Evolutionary conservation across 1,140 invertebrate species (phyloP).

Genomic region (Zaprionus ornatus): DNA sequence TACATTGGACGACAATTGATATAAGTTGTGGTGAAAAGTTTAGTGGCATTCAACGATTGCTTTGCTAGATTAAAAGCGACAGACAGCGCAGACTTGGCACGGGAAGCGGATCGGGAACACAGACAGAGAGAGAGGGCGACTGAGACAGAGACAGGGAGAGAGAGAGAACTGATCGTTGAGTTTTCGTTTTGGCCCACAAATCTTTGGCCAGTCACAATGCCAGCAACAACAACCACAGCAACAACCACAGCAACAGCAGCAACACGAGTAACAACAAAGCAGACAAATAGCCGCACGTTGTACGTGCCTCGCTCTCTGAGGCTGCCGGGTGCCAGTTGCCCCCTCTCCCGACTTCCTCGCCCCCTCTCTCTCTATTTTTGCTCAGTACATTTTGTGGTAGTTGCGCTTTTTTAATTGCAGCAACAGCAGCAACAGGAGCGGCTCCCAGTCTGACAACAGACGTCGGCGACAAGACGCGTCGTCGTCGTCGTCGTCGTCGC

Average conservation of each 20-base stretch:
- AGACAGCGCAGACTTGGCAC: conserved; percentile 41
- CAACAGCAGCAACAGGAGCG: conserved; percentile 68
- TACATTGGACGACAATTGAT: conserved; percentile 84
- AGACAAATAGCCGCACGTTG: conserved; percentile 77
- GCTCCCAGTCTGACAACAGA: conserved; percentile 42
- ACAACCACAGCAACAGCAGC: conserved; percentile 23
- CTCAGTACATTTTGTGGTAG: conserved; percentile 59
- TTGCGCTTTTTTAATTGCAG: conserved; percentile 75
- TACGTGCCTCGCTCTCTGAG: conserved; percentile 61
- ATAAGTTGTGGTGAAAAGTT: conserved; percentile 84
- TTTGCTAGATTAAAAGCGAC: conserved; percentile 82
- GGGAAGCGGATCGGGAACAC: conserved; percentile 3
- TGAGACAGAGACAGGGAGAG: not conserved
- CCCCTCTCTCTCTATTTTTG: not conserved
- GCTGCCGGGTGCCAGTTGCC: conserved; percentile 30
- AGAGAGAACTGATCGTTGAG: conserved; percentile 11
- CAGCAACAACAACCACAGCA: conserved; percentile 33
- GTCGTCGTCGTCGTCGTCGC: conserved; percentile 12
- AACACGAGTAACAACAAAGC: conserved; percentile 47
- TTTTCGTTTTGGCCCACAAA: conserved; percentile 69
- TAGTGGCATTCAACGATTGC: conserved; percentile 83
- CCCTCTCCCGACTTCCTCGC: not conserved
- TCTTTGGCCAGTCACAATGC: conserved; percentile 75
- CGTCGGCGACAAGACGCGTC: not conserved
- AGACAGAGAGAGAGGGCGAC: not conserved